Percentiles rank a stretch among this genome's conserved stretches.
Evolutionary conservation across 2,797 vertebrate species (phyloP).

Genomic region (Pseudomugil tenellus): DNA sequence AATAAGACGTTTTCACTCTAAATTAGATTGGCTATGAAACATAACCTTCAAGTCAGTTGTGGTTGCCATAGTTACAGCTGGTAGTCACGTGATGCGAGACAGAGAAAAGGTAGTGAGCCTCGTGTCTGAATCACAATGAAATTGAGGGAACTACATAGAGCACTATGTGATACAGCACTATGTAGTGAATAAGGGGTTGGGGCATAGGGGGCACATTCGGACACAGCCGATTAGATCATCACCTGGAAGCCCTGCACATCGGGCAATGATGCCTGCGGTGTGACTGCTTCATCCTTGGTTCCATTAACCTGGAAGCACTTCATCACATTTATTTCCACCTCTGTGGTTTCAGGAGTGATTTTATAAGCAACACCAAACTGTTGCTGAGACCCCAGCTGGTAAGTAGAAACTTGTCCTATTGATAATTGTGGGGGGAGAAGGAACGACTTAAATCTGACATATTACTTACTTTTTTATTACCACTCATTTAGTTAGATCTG

Average conservation of each 20-base stretch:
- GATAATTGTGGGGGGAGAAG: background rate
- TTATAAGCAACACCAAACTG: slow-evolving; percentile 81
- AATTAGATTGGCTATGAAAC: too few relatives aligned
- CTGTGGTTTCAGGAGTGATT: slow-evolving; percentile 83
- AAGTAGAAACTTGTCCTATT: slow-evolving; percentile 85
- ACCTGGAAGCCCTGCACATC: slow-evolving; percentile 81
- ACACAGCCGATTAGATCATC: too few relatives aligned
- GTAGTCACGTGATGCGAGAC: too few relatives aligned
- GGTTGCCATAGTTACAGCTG: too few relatives aligned
- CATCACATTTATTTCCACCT: slow-evolving; percentile 81
- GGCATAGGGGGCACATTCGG: too few relatives aligned
- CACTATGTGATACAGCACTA: too few relatives aligned
- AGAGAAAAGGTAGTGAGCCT: too few relatives aligned
- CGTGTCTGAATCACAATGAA: too few relatives aligned
- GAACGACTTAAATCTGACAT: background rate
- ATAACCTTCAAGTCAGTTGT: too few relatives aligned
- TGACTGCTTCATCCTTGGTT: slow-evolving; percentile 77
- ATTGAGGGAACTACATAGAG: too few relatives aligned
- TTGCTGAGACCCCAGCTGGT: slow-evolving; percentile 76
- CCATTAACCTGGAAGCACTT: slow-evolving; percentile 87
- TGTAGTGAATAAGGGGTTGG: too few relatives aligned
- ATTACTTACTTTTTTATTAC: background rate
- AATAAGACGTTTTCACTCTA: too few relatives aligned
- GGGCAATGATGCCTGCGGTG: slow-evolving; percentile 76
- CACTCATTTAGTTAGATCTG: background rate